Evolutionary conservation across 2,888 invertebrate genomes (phyloP).

Genomic region (Temnothorax rugatulus): DNA sequence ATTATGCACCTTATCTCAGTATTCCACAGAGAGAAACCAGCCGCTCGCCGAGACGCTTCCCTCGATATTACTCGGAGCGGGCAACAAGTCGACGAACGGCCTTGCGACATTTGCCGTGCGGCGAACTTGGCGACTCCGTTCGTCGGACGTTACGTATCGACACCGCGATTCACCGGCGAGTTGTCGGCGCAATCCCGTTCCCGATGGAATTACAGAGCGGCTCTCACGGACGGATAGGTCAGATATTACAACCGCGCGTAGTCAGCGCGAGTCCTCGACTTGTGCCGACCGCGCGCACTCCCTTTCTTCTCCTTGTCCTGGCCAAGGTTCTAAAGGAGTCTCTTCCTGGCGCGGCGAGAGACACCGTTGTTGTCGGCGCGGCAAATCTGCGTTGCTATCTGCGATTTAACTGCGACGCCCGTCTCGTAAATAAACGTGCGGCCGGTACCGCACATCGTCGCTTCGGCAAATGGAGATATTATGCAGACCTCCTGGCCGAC

Average conservation of each 20-base stretch:
- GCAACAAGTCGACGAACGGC: slow-evolving; percentile 79
- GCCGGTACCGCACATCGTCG: slow-evolving; percentile 51
- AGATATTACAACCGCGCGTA: slow-evolving; percentile 33
- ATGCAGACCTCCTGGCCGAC: slow-evolving; percentile 58
- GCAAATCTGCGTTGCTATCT: slow-evolving; percentile 44
- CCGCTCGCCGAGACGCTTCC: background rate
- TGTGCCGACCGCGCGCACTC: background rate
- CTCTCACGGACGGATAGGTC: slow-evolving; percentile 47
- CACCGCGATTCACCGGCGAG: slow-evolving; percentile 36
- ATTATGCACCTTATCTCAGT: background rate
- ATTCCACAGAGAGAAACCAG: background rate
- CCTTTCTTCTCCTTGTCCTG: slow-evolving; percentile 27
- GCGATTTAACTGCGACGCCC: slow-evolving; percentile 55
- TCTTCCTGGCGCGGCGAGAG: slow-evolving; percentile 16
- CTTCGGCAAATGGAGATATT: slow-evolving; percentile 64
- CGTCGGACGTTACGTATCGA: slow-evolving; percentile 42
- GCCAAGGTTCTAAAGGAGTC: background rate
- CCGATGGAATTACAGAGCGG: slow-evolving; percentile 33
- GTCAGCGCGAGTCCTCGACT: slow-evolving; percentile 18
- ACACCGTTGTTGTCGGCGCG: slow-evolving; percentile 43
- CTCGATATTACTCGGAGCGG: slow-evolving; percentile 52
- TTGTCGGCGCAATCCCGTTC: slow-evolving; percentile 40
- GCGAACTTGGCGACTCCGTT: slow-evolving; percentile 48
- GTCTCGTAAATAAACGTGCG: slow-evolving; percentile 58
- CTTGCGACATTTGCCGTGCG: slow-evolving; percentile 77